phyloP scores from a whole-genome alignment of 1,140 invertebrate species.

The Pseudomyrmex flavicornis region DNA sequence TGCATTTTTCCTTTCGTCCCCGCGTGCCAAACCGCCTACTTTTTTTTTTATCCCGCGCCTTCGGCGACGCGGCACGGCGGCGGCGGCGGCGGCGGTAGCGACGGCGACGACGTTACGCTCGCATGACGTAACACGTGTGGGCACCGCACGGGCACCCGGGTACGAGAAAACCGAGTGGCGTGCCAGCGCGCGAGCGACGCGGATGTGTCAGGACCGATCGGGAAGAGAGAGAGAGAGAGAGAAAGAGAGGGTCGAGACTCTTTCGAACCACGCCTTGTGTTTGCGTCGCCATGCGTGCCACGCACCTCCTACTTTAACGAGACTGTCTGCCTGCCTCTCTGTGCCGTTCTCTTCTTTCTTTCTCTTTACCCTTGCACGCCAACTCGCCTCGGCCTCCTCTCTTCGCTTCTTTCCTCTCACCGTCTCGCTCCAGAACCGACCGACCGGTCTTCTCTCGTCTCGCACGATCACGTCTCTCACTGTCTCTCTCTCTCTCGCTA shows the following conservation, averaged over 20 bases:
- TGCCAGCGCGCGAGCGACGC: conserved; percentile 48
- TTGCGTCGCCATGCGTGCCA: conserved; percentile 84
- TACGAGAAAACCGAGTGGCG: conserved; percentile 30
- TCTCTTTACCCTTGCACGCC: conserved; percentile 11
- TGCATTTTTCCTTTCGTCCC: background rate
- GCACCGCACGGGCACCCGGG: conserved; percentile 43
- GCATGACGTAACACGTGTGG: conserved; percentile 68
- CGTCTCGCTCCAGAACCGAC: conserved; percentile 6
- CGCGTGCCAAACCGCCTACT: conserved; percentile 9
- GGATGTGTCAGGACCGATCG: conserved; percentile 44
- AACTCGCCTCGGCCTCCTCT: background rate
- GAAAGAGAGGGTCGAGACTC: conserved; percentile 72
- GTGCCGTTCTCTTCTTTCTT: conserved; percentile 35
- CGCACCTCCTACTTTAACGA: conserved; percentile 83
- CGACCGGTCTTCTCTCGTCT: conserved; percentile 35
- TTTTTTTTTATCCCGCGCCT: conserved; percentile 3
- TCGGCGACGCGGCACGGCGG: conserved; percentile 21
- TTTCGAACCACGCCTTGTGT: conserved; percentile 82
- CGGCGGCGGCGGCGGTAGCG: background rate
- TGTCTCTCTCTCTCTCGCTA: conserved; percentile 53
- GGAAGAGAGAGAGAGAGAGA: background rate
- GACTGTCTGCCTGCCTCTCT: conserved; percentile 53
- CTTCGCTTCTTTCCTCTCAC: conserved; percentile 34
- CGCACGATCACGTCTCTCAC: conserved; percentile 44
- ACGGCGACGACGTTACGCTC: conserved; percentile 41